Base-by-base conservation (phyloP, 2,888 invertebrate genomes). In the Pherbina coryleti region DNA sequence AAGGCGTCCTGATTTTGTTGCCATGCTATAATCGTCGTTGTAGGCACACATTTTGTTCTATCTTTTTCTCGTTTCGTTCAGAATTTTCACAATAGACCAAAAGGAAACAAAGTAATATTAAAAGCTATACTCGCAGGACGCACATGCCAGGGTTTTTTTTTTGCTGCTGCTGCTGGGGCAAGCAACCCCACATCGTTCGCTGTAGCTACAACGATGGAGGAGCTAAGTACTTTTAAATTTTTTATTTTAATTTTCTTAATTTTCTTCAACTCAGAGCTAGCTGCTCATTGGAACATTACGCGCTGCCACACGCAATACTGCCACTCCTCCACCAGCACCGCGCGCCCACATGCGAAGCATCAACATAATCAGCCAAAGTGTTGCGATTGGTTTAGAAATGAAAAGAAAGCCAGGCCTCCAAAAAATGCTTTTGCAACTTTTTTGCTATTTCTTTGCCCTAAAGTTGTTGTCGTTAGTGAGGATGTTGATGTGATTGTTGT, bases 391-490 rank as follows among this genome's bases (percentile, higher is more conserved):
- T 49, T 77, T 77, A 77, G 77, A 77, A 72, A 72, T 37, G 72
- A 57, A 72, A 77, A 76, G 76, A 76, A 76, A 77, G 77, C 77
- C 64, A 72, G 72, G 77, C 77, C 77, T 77, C 77, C 77, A 72
- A 77, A 76, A 75, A 72, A 64, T 34, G 70, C 53, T 51, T 62
- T 37, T 31, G 9, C 73, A 44, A 62, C 28, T 62, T 70, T 70
- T 22, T 49, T 44, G 49, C 73, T 62, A 55, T 72, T 57, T 37
- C 28, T 60, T 60, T 60, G 22, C 28, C 60, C 60, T 55, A 55
- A 55, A 22, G 55, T 55, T 55, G 55, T 55, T 22, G 60, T 60
- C 28, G 60, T 60, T 60, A 28, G 25, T 60, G 60, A 28, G 25
- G 4, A 28, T 60, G 60, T 22, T 60, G 60, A 9, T 66, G 74